These are phyloP conservation scores for Acestrorhynchus altus DNA, from an alignment of 2,797 vertebrate genomes.

Conservation along the genomic window DNA sequence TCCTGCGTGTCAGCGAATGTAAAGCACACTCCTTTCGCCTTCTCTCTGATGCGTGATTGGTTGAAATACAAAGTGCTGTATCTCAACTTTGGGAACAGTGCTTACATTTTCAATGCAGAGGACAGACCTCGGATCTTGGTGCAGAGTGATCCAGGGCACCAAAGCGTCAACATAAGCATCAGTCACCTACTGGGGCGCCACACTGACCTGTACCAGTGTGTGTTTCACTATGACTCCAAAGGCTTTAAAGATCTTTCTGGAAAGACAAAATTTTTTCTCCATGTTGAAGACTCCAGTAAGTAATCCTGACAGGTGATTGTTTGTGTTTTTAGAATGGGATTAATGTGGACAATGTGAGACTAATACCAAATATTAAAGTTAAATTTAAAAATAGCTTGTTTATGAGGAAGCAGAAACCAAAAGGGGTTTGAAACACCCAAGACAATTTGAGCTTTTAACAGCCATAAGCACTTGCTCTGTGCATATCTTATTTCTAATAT, in stretches of 20 bases:
- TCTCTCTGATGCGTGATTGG: conserved; percentile 70
- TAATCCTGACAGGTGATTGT: background rate
- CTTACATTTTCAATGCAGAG: rapidly evolving
- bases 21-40: background rate
- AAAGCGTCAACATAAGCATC: conserved; percentile 67
- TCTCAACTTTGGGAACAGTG: rapidly evolving
- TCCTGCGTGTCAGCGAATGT: conserved; percentile 51
- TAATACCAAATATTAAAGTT: too few relatives aligned
- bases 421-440: too few relatives aligned
- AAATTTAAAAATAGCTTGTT: too few relatives aligned
- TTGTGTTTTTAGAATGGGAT: background rate
- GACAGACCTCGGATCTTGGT: conserved; percentile 54
- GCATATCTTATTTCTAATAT: too few relatives aligned
- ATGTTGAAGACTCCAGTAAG: conserved; percentile 68
- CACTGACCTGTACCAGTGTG: conserved; percentile 74
- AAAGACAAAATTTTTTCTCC: conserved; percentile 67
- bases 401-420: too few relatives aligned
- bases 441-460: too few relatives aligned
- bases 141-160: conserved; percentile 42
- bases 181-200: conserved; percentile 62
- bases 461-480: too few relatives aligned
- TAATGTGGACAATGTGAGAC: background rate
- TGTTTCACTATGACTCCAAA: conserved; percentile 50
- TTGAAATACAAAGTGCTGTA: conserved; percentile 56
- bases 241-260: conserved; percentile 27